Evolutionary conservation across 2,113 vertebrate species (phyloP).

Genomic region (Marcusenius ussheri): DNA sequence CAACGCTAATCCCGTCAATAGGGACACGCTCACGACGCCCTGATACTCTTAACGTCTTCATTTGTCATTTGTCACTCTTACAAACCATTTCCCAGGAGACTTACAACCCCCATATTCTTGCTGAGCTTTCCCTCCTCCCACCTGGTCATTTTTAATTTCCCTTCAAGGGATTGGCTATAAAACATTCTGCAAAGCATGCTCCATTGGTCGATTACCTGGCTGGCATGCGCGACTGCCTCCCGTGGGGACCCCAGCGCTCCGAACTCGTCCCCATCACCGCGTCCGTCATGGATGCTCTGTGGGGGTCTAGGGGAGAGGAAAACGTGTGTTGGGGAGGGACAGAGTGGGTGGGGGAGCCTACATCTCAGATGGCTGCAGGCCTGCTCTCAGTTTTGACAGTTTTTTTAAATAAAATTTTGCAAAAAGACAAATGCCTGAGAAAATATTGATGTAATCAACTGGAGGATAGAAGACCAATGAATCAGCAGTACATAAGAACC

Average conservation of each 20-base stretch:
- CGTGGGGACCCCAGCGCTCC: constrained; percentile 73
- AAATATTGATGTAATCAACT: background rate
- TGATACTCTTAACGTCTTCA: background rate
- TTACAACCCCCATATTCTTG: background rate
- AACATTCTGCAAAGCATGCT: background rate
- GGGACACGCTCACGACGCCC: background rate
- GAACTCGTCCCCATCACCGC: constrained; percentile 72
- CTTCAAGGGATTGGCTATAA: background rate
- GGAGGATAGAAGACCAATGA: background rate
- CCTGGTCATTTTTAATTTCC: background rate
- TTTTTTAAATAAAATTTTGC: background rate
- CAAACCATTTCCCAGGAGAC: background rate
- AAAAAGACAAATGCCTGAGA: background rate
- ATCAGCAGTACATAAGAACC: background rate
- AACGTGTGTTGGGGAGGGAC: background rate
- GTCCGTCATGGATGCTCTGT: constrained; percentile 70
- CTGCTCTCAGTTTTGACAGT: background rate
- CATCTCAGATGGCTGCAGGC: background rate
- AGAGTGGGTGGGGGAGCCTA: background rate
- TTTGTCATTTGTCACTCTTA: background rate
- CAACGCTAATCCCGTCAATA: background rate
- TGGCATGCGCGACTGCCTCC: constrained; percentile 70
- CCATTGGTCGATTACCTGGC: constrained; percentile 57
- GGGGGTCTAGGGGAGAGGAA: constrained; percentile 25
- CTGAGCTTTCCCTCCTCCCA: background rate